phyloP scores from a whole-genome alignment of 1,140 invertebrate species.

The Trichonephila inaurata region DNA sequence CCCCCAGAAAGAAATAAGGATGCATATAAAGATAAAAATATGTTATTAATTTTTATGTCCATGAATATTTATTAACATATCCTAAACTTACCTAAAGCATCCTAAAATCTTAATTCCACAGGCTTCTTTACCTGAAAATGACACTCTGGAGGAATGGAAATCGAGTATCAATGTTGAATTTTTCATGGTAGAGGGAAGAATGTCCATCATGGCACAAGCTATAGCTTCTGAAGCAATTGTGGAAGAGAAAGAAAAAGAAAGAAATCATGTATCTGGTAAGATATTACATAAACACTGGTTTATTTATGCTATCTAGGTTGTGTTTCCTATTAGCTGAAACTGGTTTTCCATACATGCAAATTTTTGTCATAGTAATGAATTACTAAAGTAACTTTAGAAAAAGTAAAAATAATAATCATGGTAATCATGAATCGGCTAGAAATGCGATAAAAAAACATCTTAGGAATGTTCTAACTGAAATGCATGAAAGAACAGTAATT shows the following conservation, averaged over 20 bases:
- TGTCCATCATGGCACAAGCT: constrained; percentile 54
- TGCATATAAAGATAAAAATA: not conserved
- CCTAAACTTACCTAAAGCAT: not conserved
- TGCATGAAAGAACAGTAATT: no score
- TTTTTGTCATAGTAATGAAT: no score
- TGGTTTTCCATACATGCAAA: no score
- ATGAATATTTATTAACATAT: no score
- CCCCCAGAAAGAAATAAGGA: no score
- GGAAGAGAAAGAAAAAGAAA: constrained; percentile 12
- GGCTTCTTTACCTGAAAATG: not conserved
- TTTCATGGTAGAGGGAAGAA: constrained; percentile 52
- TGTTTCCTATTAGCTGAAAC: no score
- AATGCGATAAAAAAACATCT: no score
- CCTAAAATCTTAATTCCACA: not conserved
- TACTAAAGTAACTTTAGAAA: no score
- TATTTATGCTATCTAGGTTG: no score
- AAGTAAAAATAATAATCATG: no score
- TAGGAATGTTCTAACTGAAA: no score
- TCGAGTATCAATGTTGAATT: constrained; percentile 35
- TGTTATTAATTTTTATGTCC: not conserved
- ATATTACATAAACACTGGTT: not conserved
- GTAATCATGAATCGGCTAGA: no score
- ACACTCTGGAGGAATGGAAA: constrained; percentile 40
- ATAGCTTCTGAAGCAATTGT: constrained; percentile 35
- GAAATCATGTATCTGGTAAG: constrained; percentile 18